These are phyloP conservation scores for Liopterus haemorrhoidalis DNA, from an alignment of 2,888 invertebrate genomes.

Conservation along the genomic window DNA sequence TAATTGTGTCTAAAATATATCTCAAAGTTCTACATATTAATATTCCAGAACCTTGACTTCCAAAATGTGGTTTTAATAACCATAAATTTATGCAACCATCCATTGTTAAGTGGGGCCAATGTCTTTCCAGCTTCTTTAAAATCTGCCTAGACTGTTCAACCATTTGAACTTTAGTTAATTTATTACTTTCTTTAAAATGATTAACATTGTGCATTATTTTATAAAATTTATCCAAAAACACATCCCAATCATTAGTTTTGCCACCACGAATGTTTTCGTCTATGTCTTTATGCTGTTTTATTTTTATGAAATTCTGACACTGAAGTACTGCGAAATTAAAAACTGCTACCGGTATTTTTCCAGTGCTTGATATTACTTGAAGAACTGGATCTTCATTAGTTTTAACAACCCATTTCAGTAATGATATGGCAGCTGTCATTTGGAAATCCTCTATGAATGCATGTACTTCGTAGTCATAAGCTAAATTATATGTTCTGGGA, in stretches of 20 bases:
- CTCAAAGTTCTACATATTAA: slow-evolving; percentile 68
- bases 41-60: slow-evolving; percentile 79
- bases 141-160: slow-evolving; percentile 51
- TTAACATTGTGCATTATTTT: slow-evolving; percentile 55
- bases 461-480: slow-evolving; percentile 51
- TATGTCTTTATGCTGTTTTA: slow-evolving; percentile 60
- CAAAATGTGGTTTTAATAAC: slow-evolving; percentile 83
- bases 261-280: slow-evolving; percentile 46
- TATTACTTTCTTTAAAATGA: slow-evolving; percentile 46
- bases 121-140: slow-evolving; percentile 53
- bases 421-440: slow-evolving; percentile 69
- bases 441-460: slow-evolving; percentile 67
- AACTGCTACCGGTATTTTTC: slow-evolving; percentile 52
- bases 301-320: slow-evolving; percentile 59
- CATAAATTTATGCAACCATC: slow-evolving; percentile 82
- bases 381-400: slow-evolving; percentile 28
- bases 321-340: slow-evolving; percentile 66
- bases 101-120: slow-evolving; percentile 58
- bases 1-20: slow-evolving; percentile 61
- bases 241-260: slow-evolving; percentile 58
- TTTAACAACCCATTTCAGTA: slow-evolving; percentile 60
- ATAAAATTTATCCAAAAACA: slow-evolving; percentile 61
- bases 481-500: slow-evolving; percentile 66
- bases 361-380: slow-evolving; percentile 49
- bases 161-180: slow-evolving; percentile 37